Evolutionary conservation across 2,113 vertebrate genomes (phyloP), one percentile per base, ranked within the genome.

Genomic region (Coregonus clupeaformis): DNA sequence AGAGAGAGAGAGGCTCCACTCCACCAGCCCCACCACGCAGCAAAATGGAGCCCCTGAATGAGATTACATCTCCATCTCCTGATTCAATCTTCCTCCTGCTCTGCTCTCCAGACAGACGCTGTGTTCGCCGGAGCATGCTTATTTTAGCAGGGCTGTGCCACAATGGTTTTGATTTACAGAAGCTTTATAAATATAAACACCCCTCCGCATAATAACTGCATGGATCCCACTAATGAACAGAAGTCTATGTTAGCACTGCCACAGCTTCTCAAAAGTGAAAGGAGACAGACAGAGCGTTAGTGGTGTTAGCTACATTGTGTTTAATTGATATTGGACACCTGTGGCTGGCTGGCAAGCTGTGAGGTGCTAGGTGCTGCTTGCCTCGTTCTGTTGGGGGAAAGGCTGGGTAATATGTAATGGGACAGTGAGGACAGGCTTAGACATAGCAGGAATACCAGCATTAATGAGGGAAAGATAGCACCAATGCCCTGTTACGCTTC

Each of bases 91-190:
- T 45, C 64, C 4, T 75, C 69, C 74, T 80, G 76, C 2, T 45
- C 42, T 76, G 78, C 66, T 6, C 42, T 76, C 77, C 64, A 77
- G 76, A 73, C 30, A 36, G 22, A 55, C 29, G 30, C 74, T 78
- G 27, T 27, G 69, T 73, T 79, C 57, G 80, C 70, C 74, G 77
- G 82, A 80, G 84, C 30, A 68, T 45, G 76, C 80, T 81, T 81
- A 84, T 90, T 91, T 85, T 89, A 91, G 77, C 82, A 47, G 64
- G 66, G 82, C 71, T 1, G 3, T 77, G 80, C 67, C 80, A 87
- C 71, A 70, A 76, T 69, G 77, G 84, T 55, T 78, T 86, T 87
- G 84, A 89, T 89, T 91, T 91, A 91, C 87, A 90, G 79, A 67
- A 75, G 78, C 72, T 77, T 80, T 88, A 89, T 85, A 88, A 91